Evolutionary conservation across 1,140 invertebrate species (phyloP).

Genomic region (Aphidius gifuensis): DNA sequence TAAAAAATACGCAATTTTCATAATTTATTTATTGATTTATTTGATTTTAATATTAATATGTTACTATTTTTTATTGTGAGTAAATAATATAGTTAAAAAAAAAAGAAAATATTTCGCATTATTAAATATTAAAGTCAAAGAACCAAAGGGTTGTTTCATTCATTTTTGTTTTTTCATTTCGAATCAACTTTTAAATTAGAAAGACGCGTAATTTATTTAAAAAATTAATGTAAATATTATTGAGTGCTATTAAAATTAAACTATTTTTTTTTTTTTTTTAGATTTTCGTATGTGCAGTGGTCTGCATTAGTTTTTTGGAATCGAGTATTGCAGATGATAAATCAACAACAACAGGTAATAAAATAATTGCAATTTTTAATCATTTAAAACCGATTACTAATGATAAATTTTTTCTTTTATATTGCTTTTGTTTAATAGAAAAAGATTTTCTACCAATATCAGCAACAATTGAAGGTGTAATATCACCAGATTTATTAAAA

Average conservation of each 20-base stretch:
- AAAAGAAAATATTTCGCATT: not conserved
- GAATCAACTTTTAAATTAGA: conserved; percentile 1
- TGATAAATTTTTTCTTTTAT: too few species aligned
- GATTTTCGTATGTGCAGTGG: conserved; percentile 6
- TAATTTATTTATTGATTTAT: conserved; percentile 5
- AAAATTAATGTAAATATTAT: too few species aligned
- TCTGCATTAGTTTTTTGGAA: conserved; percentile 9
- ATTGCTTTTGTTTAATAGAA: too few species aligned
- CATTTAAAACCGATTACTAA: not conserved
- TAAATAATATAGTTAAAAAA: conserved; percentile 12
- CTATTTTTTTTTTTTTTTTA: conserved; percentile 12
- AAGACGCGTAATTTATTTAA: not conserved
- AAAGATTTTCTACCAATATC: not conserved
- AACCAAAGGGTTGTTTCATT: too few species aligned
- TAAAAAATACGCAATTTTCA: conserved; percentile 20
- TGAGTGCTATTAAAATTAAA: too few species aligned
- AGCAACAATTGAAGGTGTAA: not conserved
- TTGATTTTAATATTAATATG: not conserved
- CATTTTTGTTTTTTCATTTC: not conserved
- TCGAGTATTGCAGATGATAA: conserved; percentile 20
- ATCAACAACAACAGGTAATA: conserved; percentile 18
- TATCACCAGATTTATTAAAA: conserved; percentile 1
- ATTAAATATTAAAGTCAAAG: too few species aligned
- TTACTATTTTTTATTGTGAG: conserved; percentile 3
- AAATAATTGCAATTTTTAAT: conserved; percentile 1